Base-by-base conservation (phyloP, 2,797 vertebrate species). In the Pseudopleuronectes americanus region DNA sequence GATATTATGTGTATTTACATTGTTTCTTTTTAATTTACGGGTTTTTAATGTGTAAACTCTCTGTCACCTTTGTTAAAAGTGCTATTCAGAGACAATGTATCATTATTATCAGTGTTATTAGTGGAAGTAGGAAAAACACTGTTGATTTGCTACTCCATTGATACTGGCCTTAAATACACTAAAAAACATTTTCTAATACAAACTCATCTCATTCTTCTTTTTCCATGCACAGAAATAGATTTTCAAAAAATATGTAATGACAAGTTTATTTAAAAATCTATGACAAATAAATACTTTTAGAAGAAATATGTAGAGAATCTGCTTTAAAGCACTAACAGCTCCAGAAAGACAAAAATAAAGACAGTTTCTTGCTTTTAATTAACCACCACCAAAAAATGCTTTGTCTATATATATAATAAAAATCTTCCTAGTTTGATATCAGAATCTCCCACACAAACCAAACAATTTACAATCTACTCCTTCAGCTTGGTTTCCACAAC, bases 201-300 rank as follows among this genome's bases (percentile, higher is more conserved):
- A 86, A 89, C 36, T 43, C 17, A 64, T 68, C 22, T 67, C 24
- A 72, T 69, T 76, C 60, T 89, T 91, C 90, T 92, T 19, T 69
- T 74, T 68, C 49, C 85, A 89, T 86, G 84, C 87, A 84, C 71
- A 84, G 57, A 83, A 89, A 84, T 71, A 65, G 8, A 26, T 84
- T 72, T 89, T 76, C 38, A 79, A 89, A 81, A 71, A 87, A 91
- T 88, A 84, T 80, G 70, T 80, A 85, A 81, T 66, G 61, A 80
- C 60, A 85, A 45, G 3, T 74, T 74, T 13, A 74, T 84, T 79
- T 71, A 69, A 74, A 64, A 78, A 72, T 64, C 56, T 85, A 80
- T 83, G 68, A 84, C 70, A 83, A 85, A 91, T 89, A 90, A 90
- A 89, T 85, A 81, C 64, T 63, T 64, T 83, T 45, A 71, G 80